Base-by-base conservation (phyloP, 2,888 invertebrate species). In the Corbicula japonica region DNA sequence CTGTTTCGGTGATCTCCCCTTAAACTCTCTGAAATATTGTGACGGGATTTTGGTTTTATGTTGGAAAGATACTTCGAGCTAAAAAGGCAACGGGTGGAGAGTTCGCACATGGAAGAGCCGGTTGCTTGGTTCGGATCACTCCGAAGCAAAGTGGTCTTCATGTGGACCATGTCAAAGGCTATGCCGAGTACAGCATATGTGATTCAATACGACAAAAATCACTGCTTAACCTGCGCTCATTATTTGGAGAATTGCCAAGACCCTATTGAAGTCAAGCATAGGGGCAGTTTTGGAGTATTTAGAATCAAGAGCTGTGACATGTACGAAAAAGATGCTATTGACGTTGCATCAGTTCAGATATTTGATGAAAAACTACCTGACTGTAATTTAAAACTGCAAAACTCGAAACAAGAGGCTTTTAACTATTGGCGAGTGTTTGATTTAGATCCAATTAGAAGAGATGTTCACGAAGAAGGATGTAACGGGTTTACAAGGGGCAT, bases 221-320 rank as follows among this genome's bases (percentile, higher is more conserved):
- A 66, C 28, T 52, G 52, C 12, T 23, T 66, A 10, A 66, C 66
- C 18, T 66, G 66, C 26, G 66, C 66, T 10, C 66, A 66, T 35
- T 66, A 54, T 54, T 35, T 66, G 21, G 30, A 28, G n/a, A 44
- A 41, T 34, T 66, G 66, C 41, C 8, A 65, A 12, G 35, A 21
- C 0, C 28, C 18, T 0, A 21, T 66, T 23, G 66, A 66, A 18
- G 66, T 54, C 1, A 38, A 48, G 21, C 38, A 52, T 2, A 41
- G 41, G 5, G 35, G n/a, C 18, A 28, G 6, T n/a, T 66, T 35
- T 54, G 41, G 28, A 12, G 30, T n/a, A n/a, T 30, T 66, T 18
- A 54, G 66, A 23, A 18, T 1, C 4, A 66, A 41, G 38, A 54
- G 41, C 26, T 38, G 35, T 41, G 34, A 48, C 6, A 28, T 54